These are phyloP conservation scores for Ctenosaura bakeri DNA, from an alignment of 2,797 vertebrate species.

Conservation along the genomic window DNA sequence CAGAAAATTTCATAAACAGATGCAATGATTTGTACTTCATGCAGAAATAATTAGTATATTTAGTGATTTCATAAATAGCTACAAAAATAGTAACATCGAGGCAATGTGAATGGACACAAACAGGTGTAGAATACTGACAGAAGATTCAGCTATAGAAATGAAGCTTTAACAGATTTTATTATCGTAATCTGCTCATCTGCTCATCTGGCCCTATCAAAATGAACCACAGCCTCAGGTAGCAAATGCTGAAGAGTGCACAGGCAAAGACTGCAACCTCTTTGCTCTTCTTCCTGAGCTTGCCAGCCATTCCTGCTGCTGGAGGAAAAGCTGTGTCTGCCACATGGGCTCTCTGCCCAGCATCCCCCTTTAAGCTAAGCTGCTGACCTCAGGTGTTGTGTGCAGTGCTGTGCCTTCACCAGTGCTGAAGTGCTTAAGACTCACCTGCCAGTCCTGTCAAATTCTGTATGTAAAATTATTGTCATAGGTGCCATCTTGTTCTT, in stretches of 20 bases:
- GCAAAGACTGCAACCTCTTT: no score
- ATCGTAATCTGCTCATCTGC: background rate
- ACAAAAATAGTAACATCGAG: background rate
- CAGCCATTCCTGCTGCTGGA: background rate
- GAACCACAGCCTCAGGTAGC: background rate
- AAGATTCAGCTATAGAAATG: background rate
- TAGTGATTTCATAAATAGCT: background rate
- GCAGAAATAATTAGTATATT: background rate
- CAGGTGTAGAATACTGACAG: background rate
- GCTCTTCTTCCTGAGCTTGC: background rate
- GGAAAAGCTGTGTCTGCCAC: background rate
- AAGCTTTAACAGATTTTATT: background rate
- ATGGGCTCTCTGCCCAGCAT: background rate
- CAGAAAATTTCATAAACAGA: background rate
- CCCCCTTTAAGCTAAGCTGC: background rate
- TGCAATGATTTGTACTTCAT: background rate
- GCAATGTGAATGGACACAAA: background rate
- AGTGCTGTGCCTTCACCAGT: background rate
- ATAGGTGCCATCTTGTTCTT: background rate
- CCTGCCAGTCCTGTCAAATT: background rate
- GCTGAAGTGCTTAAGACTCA: background rate
- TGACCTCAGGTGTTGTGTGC: background rate
- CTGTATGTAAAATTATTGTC: background rate
- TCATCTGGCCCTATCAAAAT: background rate
- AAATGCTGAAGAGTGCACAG: background rate